Base-by-base conservation (phyloP, 1,140 invertebrate genomes). In the Atta texana region DNA sequence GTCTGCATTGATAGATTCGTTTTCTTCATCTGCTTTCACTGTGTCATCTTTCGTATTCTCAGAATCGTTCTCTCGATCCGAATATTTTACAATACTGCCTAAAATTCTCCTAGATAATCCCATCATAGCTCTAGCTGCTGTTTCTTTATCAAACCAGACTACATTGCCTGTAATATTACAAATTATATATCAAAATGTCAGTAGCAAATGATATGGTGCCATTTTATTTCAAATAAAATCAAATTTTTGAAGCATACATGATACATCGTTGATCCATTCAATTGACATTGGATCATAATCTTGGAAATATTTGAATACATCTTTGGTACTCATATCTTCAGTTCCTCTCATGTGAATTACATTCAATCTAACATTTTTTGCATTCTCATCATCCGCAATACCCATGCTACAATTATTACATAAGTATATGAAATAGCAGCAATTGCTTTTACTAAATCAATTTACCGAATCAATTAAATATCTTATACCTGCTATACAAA, bases 191-290 rank as follows among this genome's bases (percentile, higher is more conserved):
- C 3, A 68, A 49, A 82, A 34, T 7, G 1, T 44, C 21, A 61
- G 2, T n/a, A 2, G 21, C 12, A 14, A 87, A n/a, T 18, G 24
- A 53, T 75, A 49, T 12, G 18, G 18, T 28, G 49, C 44, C 6
- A n/a, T n/a, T 64, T 53, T 78, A 2, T n/a, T 34, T 34, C 28
- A 1, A 63, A 68, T 34, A 68, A 86, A 87, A 31, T 80, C 0
- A 88, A 82, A 68, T 3, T 51, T 63, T 64, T 55, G 39, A 61
- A 76, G 71, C 95, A 94, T 95, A 97, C 97, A 98, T 84, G 97
- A 97, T 76, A 96, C 94, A 93, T 98, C 97, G 96, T 97, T 97
- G 78, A 98, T 97, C 97, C 97, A 98, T 94, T 98, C 98, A 59
- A 98, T 96, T 2, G 96, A 96, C 6, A 96, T 95, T 55, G 98